Base-by-base conservation (phyloP, 2,888 invertebrate species). In the Blastobasis lacticolella region DNA sequence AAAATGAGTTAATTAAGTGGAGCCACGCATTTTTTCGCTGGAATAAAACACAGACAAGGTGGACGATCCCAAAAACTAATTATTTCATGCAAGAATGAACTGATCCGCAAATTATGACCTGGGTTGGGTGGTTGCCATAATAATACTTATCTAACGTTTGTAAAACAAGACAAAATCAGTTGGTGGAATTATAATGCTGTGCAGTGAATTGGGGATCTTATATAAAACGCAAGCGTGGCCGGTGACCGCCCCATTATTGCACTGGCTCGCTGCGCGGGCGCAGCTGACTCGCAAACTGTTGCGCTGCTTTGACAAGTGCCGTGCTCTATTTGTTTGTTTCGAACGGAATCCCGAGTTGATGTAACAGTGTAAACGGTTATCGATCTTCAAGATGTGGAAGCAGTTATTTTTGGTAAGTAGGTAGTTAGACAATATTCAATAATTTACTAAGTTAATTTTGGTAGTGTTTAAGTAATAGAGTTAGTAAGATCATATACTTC, bases 131-230 rank as follows among this genome's bases (percentile, higher is more conserved):
- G 23, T 23, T 23, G 23, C 67, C 68, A 65, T 65, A 62, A 67
- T 71, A 69, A 67, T 62, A 63, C 71, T 85, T 82, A 84, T 81
- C 81, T 81, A 83, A 82, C 77, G 68, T 62, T 64, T 67, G 59
- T 71, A 76, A 78, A 78, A 81, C 74, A 78, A 82, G 78, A 81
- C 69, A 66, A 75, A 73, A 64, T 63, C 61, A 42, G 63, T 60
- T 66, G 52, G 70, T 68, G 64, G 65, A 73, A 67, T 75, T 73
- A 73, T 78, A 75, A 67, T 67, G 73, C 72, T 74, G 72, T 69
- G 71, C 61, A 62, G 64, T 66, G 68, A n/a, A 74, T 73, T 76
- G 81, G 60, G 70, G 68, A 74, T 70, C 75, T 81, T 78, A 78
- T 81, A 87, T 87, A 86, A 84, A 84, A 73, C 67, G 70, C 71